Evolutionary conservation across 37 sponge, comb jelly and placozoan genomes (phyloP).

Genomic region (Oopsacas minuta): DNA sequence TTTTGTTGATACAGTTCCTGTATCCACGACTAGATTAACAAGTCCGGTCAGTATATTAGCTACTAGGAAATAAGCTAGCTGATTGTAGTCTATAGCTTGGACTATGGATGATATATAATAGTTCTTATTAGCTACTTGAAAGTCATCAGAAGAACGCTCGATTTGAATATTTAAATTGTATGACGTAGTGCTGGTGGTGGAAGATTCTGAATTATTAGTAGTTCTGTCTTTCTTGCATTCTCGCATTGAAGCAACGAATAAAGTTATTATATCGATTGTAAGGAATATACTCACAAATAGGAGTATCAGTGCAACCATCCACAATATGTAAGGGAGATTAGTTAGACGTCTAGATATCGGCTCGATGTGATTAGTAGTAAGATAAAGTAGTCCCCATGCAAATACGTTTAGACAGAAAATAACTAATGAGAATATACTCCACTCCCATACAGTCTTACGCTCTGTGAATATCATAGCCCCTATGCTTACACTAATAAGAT

Average conservation of each 20-base stretch:
- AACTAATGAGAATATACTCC: background rate
- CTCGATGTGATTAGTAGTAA: conserved; percentile 29
- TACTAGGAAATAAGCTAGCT: conserved; percentile 69
- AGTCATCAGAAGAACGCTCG: background rate
- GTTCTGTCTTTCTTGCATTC: background rate
- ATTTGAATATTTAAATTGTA: background rate
- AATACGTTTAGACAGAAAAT: background rate
- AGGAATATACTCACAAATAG: background rate
- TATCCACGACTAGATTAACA: conserved; percentile 68
- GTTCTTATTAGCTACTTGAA: background rate
- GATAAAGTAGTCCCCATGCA: background rate
- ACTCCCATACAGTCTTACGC: conserved; percentile 18
- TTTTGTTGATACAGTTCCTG: conserved; percentile 24
- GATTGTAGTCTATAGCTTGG: conserved; percentile 76
- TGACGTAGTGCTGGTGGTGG: background rate
- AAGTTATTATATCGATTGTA: background rate
- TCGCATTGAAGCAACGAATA: background rate
- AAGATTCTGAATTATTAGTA: background rate
- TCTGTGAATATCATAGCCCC: conserved; percentile 50
- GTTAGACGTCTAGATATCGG: conserved; percentile 63
- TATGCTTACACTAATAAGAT: conserved; percentile 52
- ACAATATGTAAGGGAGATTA: conserved; percentile 63
- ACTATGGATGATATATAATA: conserved; percentile 10
- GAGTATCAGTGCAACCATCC: conserved; percentile 48
- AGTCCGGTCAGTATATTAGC: conserved; percentile 83